A percentile compares a stretch with the other conserved stretches of the same genome.
Evolutionary conservation across 2,888 invertebrate species (phyloP).

Genomic region (Pachycephus smyrnensis): DNA sequence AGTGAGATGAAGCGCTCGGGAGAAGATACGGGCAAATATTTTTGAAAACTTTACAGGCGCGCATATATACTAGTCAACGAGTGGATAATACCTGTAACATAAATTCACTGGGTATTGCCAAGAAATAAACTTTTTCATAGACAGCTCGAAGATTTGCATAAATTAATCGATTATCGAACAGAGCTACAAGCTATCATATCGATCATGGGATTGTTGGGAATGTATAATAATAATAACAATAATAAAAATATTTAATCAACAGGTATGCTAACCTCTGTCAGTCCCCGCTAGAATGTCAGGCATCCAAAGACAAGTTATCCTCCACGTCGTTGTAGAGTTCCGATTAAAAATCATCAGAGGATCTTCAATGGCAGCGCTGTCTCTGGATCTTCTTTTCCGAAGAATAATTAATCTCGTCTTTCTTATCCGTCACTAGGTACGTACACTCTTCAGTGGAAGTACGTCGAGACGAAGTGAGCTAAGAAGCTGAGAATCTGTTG

Average conservation of each 20-base stretch:
- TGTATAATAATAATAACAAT: neutral
- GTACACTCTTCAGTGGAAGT: neutral
- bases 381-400: neutral
- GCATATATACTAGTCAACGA: neutral
- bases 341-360: neutral
- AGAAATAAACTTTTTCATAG: neutral
- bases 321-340: neutral
- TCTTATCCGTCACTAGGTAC: neutral
- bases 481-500: constrained; percentile 19
- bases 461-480: constrained; percentile 3
- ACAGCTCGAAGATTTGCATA: neutral
- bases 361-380: neutral
- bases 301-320: neutral
- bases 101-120: neutral
- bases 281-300: neutral
- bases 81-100: neutral
- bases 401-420: neutral
- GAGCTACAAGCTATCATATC: neutral
- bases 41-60: neutral
- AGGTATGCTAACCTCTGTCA: neutral
- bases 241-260: neutral
- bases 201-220: neutral
- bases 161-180: neutral
- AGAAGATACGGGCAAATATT: neutral
- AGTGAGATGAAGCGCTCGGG: neutral